Percentiles rank a stretch among this genome's conserved stretches.
Evolutionary conservation across 1,140 invertebrate species (phyloP).

Genomic region (Anthonomus grandis): DNA sequence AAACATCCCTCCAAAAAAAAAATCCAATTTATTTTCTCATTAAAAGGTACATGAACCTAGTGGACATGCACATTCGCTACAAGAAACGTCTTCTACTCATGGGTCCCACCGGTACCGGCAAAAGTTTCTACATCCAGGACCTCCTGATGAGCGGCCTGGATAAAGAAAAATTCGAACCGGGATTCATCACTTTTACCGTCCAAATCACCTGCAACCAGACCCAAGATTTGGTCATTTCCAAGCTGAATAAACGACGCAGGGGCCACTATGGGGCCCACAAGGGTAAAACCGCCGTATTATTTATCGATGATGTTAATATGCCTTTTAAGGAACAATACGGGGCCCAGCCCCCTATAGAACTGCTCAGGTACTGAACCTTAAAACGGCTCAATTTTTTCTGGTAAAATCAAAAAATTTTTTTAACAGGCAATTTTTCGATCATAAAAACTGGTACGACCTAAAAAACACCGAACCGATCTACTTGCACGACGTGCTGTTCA

Average conservation of each 20-base stretch:
- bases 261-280: conserved; percentile 78
- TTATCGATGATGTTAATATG: conserved; percentile 94
- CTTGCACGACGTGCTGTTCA: conserved; percentile 75
- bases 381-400: neutral
- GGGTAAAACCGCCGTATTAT: conserved; percentile 75
- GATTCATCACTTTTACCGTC: conserved; percentile 85
- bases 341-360: conserved; percentile 85
- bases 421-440: conserved; percentile 79
- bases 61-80: conserved; percentile 65
- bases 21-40: conserved; percentile 1
- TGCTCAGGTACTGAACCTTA: conserved; percentile 62
- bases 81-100: conserved; percentile 73
- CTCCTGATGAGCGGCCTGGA: conserved; percentile 76
- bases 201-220: conserved; percentile 83
- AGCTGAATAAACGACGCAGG: conserved; percentile 75
- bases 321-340: conserved; percentile 83
- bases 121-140: conserved; percentile 86
- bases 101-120: conserved; percentile 90
- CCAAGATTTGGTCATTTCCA: conserved; percentile 83
- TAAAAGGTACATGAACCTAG: conserved; percentile 54
- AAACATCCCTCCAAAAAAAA: no score
- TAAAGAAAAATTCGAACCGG: conserved; percentile 70
- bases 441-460: conserved; percentile 84
- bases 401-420: neutral
- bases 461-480: conserved; percentile 74